Percentiles rank a stretch among this genome's conserved stretches.
Evolutionary conservation across 2,888 invertebrate species (phyloP).

Genomic region (Aromia moschata): DNA sequence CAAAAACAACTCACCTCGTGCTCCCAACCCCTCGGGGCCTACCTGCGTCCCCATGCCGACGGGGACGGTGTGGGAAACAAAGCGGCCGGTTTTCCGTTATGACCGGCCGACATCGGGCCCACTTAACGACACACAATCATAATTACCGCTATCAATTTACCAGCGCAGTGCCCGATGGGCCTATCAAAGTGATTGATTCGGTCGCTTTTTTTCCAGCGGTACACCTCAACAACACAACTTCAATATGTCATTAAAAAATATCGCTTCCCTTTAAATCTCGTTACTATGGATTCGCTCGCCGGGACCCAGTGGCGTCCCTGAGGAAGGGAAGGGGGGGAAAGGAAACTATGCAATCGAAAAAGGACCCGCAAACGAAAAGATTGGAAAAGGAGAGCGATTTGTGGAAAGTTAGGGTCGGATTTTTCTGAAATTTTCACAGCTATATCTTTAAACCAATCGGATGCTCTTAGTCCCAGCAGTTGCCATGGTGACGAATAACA

Average conservation of each 20-base stretch:
- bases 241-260: slow-evolving; percentile 57
- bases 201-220: slow-evolving; percentile 52
- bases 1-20: no score
- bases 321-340: no score
- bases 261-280: slow-evolving; percentile 53
- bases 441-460: no score
- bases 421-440: no score
- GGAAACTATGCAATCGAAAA: no score
- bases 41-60: slow-evolving; percentile 33
- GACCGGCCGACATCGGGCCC: slow-evolving; percentile 55
- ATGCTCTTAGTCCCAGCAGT: no score
- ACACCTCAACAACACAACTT: slow-evolving; percentile 55
- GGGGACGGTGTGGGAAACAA: slow-evolving; percentile 49
- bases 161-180: slow-evolving; percentile 55
- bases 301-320: slow-evolving; percentile 36
- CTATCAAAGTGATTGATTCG: slow-evolving; percentile 62
- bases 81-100: slow-evolving; percentile 51
- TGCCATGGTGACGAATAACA: no score
- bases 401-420: no score
- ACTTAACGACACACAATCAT: slow-evolving; percentile 59
- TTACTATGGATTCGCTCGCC: slow-evolving; percentile 47
- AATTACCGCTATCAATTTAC: slow-evolving; percentile 60
- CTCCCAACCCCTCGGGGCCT: no score
- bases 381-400: no score
- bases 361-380: no score